Percentiles rank a stretch among this genome's conserved stretches.
Evolutionary conservation across 2,888 invertebrate species (phyloP).

Genomic region (Argyresthia albistria): DNA sequence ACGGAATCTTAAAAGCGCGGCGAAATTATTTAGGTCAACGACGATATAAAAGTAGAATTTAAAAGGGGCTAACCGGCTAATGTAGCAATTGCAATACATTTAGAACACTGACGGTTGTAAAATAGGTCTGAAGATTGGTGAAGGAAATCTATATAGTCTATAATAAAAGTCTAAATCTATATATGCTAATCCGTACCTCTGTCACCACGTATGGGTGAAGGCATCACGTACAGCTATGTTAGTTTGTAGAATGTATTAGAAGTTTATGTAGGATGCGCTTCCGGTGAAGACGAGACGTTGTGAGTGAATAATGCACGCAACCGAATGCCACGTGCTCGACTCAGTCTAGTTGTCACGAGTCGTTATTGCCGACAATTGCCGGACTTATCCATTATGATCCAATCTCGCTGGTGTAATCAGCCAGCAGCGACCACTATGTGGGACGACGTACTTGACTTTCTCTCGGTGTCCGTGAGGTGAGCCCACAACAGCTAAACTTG

Average conservation of each 20-base stretch:
- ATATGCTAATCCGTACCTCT: too few species aligned
- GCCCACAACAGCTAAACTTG: conserved; percentile 49
- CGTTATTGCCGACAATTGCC: conserved; percentile 20
- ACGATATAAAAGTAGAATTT: background rate
- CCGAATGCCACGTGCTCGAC: conserved; percentile 7
- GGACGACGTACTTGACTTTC: conserved; percentile 64
- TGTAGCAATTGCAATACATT: too few species aligned
- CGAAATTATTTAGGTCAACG: background rate
- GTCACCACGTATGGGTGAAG: too few species aligned
- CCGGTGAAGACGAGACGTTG: background rate
- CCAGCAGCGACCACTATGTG: conserved; percentile 24
- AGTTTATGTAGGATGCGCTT: background rate
- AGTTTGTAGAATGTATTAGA: too few species aligned
- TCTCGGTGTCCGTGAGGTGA: conserved; percentile 60
- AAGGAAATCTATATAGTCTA: too few species aligned
- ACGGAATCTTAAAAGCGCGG: too few species aligned
- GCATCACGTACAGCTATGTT: too few species aligned
- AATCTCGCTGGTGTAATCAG: conserved; percentile 45
- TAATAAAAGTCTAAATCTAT: too few species aligned
- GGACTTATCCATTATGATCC: conserved; percentile 55
- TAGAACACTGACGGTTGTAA: too few species aligned
- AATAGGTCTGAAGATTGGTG: too few species aligned
- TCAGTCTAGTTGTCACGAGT: conserved; percentile 5
- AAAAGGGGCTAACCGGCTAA: too few species aligned
- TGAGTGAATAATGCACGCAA: background rate